These are phyloP conservation scores for Zhuqinia jingwanae DNA, from an alignment of 2,888 invertebrate genomes.

Conservation along the genomic window DNA sequence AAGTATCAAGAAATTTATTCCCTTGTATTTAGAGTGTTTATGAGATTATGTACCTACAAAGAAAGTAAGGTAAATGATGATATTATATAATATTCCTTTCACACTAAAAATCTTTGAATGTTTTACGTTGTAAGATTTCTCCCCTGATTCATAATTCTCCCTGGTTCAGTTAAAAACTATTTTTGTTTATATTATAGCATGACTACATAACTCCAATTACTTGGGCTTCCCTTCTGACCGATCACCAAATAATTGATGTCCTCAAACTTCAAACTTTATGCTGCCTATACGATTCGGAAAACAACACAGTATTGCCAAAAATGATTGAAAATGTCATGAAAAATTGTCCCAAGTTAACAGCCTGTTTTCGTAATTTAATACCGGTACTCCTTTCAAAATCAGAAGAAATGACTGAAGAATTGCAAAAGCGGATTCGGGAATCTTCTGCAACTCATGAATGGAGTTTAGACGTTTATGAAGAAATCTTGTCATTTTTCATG, in stretches of 20 bases:
- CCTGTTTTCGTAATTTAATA: slow-evolving; percentile 82
- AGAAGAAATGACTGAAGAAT: slow-evolving; percentile 62
- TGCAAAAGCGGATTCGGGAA: slow-evolving; percentile 59
- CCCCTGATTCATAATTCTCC: no score
- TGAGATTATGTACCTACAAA: slow-evolving; percentile 89
- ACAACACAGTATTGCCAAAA: slow-evolving; percentile 84
- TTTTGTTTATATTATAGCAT: slow-evolving; percentile 75
- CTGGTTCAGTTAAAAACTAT: no score
- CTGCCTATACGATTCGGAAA: slow-evolving; percentile 87
- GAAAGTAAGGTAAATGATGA: slow-evolving; percentile 87
- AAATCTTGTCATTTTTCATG: slow-evolving; percentile 86
- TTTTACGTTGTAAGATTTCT: no score
- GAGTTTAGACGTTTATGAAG: slow-evolving; percentile 82
- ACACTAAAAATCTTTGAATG: no score
- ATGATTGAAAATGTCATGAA: slow-evolving; percentile 86
- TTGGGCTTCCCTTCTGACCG: slow-evolving; percentile 88
- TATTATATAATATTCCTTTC: no score
- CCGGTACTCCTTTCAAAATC: slow-evolving; percentile 70
- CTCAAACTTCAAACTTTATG: slow-evolving; percentile 91
- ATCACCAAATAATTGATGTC: slow-evolving; percentile 91
- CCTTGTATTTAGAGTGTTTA: slow-evolving; percentile 86
- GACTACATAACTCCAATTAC: slow-evolving; percentile 86
- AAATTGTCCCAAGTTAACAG: slow-evolving; percentile 85
- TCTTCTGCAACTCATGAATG: slow-evolving; percentile 58
- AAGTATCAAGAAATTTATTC: slow-evolving; percentile 84